These are phyloP conservation scores for Hypomecis atomaria DNA, from an alignment of 2,888 invertebrate genomes.

Conservation along the genomic window DNA sequence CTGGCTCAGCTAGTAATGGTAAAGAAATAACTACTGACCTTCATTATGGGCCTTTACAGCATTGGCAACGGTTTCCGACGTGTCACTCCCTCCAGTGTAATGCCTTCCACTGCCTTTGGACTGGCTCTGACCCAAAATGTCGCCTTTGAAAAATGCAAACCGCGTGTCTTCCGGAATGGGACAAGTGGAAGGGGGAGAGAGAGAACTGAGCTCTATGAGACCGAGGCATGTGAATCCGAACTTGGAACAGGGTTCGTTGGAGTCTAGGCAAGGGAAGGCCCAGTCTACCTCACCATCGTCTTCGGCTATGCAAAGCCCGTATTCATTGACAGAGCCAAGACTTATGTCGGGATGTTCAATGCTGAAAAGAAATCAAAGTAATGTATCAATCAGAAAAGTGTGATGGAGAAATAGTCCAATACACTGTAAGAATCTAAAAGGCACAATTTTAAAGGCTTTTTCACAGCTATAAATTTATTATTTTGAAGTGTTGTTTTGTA, in stretches of 20 bases:
- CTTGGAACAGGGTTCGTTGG: conserved; percentile 94
- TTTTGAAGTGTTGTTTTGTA: too few relatives aligned
- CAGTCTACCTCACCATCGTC: conserved; percentile 97
- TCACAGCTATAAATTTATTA: too few relatives aligned
- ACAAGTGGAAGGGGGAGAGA: conserved; percentile 14
- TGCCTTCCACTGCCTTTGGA: conserved; percentile 63
- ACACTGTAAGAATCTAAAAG: too few relatives aligned
- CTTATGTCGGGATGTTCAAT: conserved; percentile 86
- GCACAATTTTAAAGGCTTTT: too few relatives aligned
- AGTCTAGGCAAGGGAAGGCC: conserved; percentile 96
- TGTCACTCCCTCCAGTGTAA: conserved; percentile 76
- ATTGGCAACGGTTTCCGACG: conserved; percentile 74
- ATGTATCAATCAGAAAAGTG: not conserved
- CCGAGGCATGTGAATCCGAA: conserved; percentile 96
- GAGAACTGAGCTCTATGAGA: conserved; percentile 84
- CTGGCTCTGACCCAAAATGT: conserved; percentile 66
- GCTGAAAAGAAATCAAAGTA: conserved; percentile 60
- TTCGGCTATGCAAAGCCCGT: conserved; percentile 96
- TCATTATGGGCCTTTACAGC: conserved; percentile 79
- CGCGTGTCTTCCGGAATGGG: conserved; percentile 21
- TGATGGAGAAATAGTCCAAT: too few relatives aligned
- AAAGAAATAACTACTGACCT: conserved; percentile 49
- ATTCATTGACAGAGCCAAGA: conserved; percentile 87
- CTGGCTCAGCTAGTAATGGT: too few relatives aligned
- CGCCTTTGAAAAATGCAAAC: conserved; percentile 55